These are phyloP conservation scores for Astyanax mexicanus DNA, from an alignment of 2,797 vertebrate genomes.

Conservation along the genomic window DNA sequence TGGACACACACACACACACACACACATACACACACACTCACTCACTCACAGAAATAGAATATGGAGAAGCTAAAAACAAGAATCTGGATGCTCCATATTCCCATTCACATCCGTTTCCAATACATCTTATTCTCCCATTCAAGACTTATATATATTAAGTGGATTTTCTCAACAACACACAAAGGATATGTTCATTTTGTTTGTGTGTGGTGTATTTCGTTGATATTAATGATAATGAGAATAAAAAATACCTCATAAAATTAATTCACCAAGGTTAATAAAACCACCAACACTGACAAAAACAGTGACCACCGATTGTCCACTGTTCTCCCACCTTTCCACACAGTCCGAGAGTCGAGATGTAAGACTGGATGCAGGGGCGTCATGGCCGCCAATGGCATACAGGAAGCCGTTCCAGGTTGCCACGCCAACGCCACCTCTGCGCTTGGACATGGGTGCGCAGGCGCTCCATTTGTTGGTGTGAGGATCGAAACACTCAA, in stretches of 20 bases:
- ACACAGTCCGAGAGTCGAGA: slow-evolving; percentile 96
- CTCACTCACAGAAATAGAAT: not conserved
- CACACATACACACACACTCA: slow-evolving; percentile 4
- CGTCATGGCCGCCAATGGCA: slow-evolving; percentile 96
- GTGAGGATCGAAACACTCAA: slow-evolving; percentile 98
- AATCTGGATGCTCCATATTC: not conserved
- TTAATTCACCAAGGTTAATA: no score
- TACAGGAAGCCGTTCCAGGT: slow-evolving; percentile 97
- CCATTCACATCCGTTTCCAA: not conserved
- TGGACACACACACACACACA: not conserved
- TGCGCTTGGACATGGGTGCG: slow-evolving; percentile 95
- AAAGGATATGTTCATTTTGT: no score
- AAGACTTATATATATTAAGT: no score
- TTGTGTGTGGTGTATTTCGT: no score
- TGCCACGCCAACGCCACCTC: slow-evolving; percentile 95
- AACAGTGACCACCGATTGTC: not conserved
- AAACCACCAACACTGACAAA: not conserved
- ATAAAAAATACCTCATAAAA: no score
- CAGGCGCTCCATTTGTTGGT: slow-evolving; percentile 94
- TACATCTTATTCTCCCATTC: no score
- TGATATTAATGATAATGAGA: no score
- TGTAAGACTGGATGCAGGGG: slow-evolving; percentile 91
- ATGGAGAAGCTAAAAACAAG: not conserved
- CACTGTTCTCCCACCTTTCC: slow-evolving; percentile 85
- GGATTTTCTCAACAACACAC: no score